Evolutionary conservation across 2,797 vertebrate genomes (phyloP).

Genomic region (Lagocephalus sceleratus): DNA sequence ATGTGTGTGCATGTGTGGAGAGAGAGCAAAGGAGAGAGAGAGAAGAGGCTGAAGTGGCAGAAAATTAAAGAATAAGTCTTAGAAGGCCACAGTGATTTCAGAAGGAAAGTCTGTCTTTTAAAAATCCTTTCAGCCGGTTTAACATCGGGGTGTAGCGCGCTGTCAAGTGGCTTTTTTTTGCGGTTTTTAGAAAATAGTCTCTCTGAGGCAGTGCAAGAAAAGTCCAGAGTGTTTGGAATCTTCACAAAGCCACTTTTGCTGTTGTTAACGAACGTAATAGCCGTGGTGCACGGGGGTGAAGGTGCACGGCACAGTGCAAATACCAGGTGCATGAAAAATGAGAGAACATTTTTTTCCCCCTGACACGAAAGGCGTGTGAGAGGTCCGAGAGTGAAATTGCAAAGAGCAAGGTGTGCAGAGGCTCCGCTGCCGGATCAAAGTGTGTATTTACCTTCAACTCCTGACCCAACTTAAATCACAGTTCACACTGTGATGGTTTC

Average conservation of each 20-base stretch:
- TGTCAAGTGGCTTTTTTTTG: constrained; percentile 32
- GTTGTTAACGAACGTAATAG: constrained; percentile 8
- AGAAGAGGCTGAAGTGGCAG: constrained; percentile 45
- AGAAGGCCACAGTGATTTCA: constrained; percentile 33
- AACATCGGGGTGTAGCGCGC: constrained; percentile 33
- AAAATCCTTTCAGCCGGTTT: constrained; percentile 48
- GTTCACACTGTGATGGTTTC: constrained; percentile 12
- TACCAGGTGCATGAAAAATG: constrained; percentile 27
- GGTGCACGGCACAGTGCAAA: background rate
- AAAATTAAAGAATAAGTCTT: constrained; percentile 52
- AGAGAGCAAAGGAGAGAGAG: background rate
- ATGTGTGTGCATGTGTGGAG: constrained; percentile 1
- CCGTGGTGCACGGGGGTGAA: background rate
- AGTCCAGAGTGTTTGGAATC: background rate
- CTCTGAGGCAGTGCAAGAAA: constrained; percentile 15
- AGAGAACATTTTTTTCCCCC: constrained; percentile 15
- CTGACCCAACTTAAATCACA: constrained; percentile 41
- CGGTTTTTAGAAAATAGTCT: constrained; percentile 24
- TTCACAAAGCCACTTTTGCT: background rate
- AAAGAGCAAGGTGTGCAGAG: constrained; percentile 40
- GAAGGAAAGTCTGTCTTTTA: constrained; percentile 34
- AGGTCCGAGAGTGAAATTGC: constrained; percentile 37
- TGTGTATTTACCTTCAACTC: constrained; percentile 55
- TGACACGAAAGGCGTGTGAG: constrained; percentile 34
- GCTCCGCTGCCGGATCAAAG: constrained; percentile 54